Base-by-base conservation (phyloP, 2,797 vertebrate species). In the Danio albolineatus region DNA sequence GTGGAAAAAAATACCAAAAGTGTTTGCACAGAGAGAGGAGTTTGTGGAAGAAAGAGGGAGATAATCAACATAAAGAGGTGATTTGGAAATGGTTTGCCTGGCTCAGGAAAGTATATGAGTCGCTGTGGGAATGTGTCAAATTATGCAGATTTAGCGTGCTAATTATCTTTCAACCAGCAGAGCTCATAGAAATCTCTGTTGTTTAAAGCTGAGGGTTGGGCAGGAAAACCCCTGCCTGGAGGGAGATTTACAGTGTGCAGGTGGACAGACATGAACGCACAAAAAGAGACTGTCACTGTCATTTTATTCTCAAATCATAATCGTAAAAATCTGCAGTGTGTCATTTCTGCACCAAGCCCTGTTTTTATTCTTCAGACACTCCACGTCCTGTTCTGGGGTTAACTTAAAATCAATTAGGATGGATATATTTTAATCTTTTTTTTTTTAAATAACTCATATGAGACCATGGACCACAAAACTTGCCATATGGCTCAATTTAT, bases 131-230 rank as follows among this genome's bases (percentile, higher is more conserved):
- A 82, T 46, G 41, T 73, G 64, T 78, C 66, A 71, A 70, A 79
- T 76, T 60, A 84, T 78, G 65, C 61, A 73, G 66, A 82, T 78
- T 67, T 80, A 80, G 71, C 77, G 10, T 73, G 62, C 41, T 76
- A 82, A 82, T 82, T 84, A 82, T 80, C 60, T 76, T 46, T 75
- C 36, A 36, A 73, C 57, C 61, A 36, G 66, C 48, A 77, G 38
- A 28, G 28, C 76, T 59, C 69, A 44, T 66, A 59, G 56, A 61
- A 56, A 17, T 39, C 46, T 73, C 10, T 78, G 9, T 57, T 67
- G 54, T 66, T 78, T 39, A 75, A 53, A 71, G 16, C 13, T n/a
- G 49, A 59, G 38, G 43, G 56, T 36, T 79, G 36, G 57, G 10
- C 14, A 28, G 14, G 76, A 78, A 39, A 28, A 9, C 46, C 19